Evolutionary conservation across 2,113 vertebrate genomes (phyloP).

Genomic region (Crocuta crocuta): DNA sequence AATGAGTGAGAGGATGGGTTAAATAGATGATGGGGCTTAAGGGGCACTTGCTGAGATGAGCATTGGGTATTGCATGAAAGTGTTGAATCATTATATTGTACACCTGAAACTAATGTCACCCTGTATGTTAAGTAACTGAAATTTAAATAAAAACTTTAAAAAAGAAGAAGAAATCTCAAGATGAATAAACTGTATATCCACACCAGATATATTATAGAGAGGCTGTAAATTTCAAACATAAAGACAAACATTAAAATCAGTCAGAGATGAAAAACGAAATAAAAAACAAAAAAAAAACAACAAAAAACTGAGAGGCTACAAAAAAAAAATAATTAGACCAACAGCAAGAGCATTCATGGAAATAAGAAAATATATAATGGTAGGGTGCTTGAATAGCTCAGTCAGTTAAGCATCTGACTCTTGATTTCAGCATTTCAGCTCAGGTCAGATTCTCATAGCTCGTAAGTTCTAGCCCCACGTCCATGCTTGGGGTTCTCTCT

Average conservation of each 20-base stretch:
- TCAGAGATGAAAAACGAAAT: not conserved
- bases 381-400: too few species aligned
- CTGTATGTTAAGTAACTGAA: not conserved
- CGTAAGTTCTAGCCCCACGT: too few species aligned
- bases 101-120: not conserved
- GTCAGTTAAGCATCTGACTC: too few species aligned
- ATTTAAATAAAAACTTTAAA: not conserved
- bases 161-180: not conserved
- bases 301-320: not conserved
- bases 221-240: not conserved
- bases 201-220: not conserved
- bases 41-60: not conserved
- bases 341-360: not conserved
- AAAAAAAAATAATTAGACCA: not conserved
- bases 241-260: not conserved
- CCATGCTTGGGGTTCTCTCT: too few species aligned
- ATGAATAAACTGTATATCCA: not conserved
- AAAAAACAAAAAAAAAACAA: too few species aligned
- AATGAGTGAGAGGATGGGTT: not conserved
- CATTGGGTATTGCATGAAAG: not conserved
- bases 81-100: not conserved
- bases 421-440: too few species aligned
- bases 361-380: not conserved
- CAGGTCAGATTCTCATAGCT: too few species aligned
- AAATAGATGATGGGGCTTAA: not conserved